Conservation (phyloP, 2,888 invertebrate species). For the Harpagoxenus sublaevis region DNA sequence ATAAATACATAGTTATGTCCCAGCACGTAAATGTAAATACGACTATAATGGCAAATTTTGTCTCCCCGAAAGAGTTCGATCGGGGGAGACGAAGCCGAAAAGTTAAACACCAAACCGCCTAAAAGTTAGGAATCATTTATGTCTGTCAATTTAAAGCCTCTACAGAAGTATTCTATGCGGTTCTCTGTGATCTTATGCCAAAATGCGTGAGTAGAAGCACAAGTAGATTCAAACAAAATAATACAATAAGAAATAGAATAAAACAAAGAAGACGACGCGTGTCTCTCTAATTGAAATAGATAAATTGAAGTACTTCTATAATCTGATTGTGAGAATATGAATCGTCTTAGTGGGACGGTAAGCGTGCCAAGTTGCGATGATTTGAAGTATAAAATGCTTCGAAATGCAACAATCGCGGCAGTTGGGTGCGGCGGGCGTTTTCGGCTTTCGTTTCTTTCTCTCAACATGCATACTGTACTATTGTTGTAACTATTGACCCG, state of each 20-base stretch:
- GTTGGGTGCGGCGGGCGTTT: slow-evolving; percentile 13
- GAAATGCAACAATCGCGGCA: slow-evolving; percentile 50
- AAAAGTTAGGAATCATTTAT: background rate
- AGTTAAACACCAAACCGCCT: background rate
- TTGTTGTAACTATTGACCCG: slow-evolving; percentile 57
- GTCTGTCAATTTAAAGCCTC: background rate
- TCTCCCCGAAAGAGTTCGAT: background rate
- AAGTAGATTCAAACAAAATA: background rate
- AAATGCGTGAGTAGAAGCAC: background rate
- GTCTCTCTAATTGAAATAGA: slow-evolving; percentile 34
- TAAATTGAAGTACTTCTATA: slow-evolving; percentile 37
- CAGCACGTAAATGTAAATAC: slow-evolving; percentile 58
- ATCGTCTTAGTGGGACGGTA: slow-evolving; percentile 36
- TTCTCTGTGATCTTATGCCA: background rate
- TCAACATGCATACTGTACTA: background rate
- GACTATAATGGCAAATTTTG: slow-evolving; percentile 27
- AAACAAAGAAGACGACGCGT: background rate
- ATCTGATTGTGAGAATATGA: background rate
- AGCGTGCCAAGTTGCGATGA: slow-evolving; percentile 58
- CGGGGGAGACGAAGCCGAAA: background rate
- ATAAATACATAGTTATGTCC: slow-evolving; percentile 61
- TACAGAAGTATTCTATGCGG: background rate
- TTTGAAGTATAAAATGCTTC: slow-evolving; percentile 19
- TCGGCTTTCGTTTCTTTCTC: slow-evolving; percentile 6
- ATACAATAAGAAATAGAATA: background rate